Percentiles rank a stretch among this genome's conserved stretches.
Evolutionary conservation across 2,888 invertebrate genomes (phyloP).

Genomic region (Dusona sp.): DNA sequence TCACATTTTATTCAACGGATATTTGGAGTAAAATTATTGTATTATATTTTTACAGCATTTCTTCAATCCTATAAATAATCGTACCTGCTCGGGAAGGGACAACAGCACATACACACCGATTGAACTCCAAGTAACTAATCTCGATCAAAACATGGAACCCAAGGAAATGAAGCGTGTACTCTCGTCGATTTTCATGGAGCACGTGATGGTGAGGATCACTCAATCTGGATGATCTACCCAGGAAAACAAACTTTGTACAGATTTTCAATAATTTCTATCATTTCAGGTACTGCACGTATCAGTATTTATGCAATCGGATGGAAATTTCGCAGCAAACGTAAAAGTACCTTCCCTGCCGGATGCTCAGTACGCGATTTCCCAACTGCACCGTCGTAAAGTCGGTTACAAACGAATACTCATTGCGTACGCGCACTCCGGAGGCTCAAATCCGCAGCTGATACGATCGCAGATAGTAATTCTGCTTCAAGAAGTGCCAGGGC

Average conservation of each 20-base stretch:
- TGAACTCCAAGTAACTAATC: constrained; percentile 89
- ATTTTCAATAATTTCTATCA: constrained; percentile 41
- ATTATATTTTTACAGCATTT: constrained; percentile 77
- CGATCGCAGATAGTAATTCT: constrained; percentile 90
- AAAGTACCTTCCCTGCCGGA: constrained; percentile 90
- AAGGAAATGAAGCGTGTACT: constrained; percentile 89
- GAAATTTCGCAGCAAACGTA: constrained; percentile 89
- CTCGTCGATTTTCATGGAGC: constrained; percentile 88
- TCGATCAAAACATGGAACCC: constrained; percentile 89
- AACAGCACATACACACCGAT: constrained; percentile 83
- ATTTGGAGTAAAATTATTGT: not conserved
- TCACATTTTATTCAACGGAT: constrained; percentile 13
- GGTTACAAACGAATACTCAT: constrained; percentile 93
- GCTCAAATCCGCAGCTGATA: constrained; percentile 88
- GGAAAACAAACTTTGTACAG: not conserved
- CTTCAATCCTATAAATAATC: constrained; percentile 82
- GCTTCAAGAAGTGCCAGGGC: constrained; percentile 91
- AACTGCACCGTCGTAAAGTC: constrained; percentile 92
- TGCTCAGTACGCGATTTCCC: constrained; percentile 91
- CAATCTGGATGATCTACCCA: not conserved
- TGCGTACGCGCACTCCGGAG: constrained; percentile 88
- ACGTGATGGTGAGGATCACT: constrained; percentile 86
- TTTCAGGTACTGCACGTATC: constrained; percentile 87
- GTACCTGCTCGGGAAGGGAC: constrained; percentile 72
- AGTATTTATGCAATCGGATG: constrained; percentile 88